Evolutionary conservation across 2,797 vertebrate species (phyloP), one percentile per base, ranked within the genome.

Genomic region (Tarsius wallacei): DNA sequence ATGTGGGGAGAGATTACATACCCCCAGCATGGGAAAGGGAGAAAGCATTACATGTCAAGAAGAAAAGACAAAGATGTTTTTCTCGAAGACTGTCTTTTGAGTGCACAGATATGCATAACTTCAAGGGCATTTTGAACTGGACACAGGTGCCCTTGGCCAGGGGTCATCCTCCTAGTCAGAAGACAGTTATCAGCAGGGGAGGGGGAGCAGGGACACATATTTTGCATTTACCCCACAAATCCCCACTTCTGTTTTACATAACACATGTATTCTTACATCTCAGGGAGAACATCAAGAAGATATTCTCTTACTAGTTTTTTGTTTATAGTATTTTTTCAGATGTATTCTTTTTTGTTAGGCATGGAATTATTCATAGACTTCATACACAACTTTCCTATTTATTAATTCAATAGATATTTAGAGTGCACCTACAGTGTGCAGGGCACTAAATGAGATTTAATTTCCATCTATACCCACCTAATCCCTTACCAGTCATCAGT

Each of bases 201-300:
- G 42, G 42, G 42, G 7, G 42, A 42, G 42, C 42, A 42, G 42
- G 42, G 4, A 42, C 42, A 42, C 42, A 42, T 42, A 5, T 51
- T 80, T 53, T 88, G 73, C 66, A 17, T 94, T 95, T 36, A 53
- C 85, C 33, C 74, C 66, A 81, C 61, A 84, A 66, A 59, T 85
- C 59, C 17, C 28, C 64, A 96, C 7, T 78, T n/a, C n/a, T 28
- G 83, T 31, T 94, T 94, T 80, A 64, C 36, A 91, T 91, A 94
- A 66, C 36, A 83, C 31, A 55, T 36, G 42, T 93, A 74, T 94
- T 91, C 71, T 88, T 94, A 68, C 33, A 68, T 47, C 57, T 83
- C 68, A 88, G 77, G 84, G 78, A 96, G 84, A 88, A 91, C 19
- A 59, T n/a, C 26, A 42, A 80, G 33, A 68, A 91, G 51, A 78